Conservation (phyloP, 1,140 invertebrate species). For the Lutraria rhynchaena region DNA sequence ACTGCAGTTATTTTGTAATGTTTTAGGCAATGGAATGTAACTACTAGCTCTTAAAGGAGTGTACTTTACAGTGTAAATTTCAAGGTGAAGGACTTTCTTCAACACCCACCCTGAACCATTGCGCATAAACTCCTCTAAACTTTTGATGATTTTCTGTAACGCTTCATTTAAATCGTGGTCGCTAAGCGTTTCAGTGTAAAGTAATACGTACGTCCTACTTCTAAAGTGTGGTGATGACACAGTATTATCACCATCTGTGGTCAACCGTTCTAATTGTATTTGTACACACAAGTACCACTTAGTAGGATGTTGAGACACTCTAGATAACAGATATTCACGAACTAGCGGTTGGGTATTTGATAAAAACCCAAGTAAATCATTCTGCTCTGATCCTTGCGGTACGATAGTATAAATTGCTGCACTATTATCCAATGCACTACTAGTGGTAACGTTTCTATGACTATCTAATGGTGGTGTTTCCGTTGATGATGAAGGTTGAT, state of each 20-base stretch:
- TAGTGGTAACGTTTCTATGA: too few relatives aligned
- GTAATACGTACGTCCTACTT: slow-evolving; percentile 14
- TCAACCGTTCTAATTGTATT: slow-evolving; percentile 33
- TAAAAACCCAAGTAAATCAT: too few relatives aligned
- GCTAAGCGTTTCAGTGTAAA: slow-evolving; percentile 14
- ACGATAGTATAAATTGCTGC: too few relatives aligned
- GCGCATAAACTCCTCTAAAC: slow-evolving; percentile 30
- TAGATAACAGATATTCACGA: too few relatives aligned
- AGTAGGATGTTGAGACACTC: too few relatives aligned
- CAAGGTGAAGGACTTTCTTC: slow-evolving; percentile 21
- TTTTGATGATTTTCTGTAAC: too few relatives aligned
- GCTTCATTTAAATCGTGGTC: slow-evolving; percentile 42
- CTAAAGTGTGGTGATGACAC: slow-evolving; percentile 35
- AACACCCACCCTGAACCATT: slow-evolving; percentile 31
- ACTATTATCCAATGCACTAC: too few relatives aligned
- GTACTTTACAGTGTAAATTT: slow-evolving; percentile 34
- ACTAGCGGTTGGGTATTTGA: too few relatives aligned
- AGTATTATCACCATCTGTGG: slow-evolving; percentile 1
- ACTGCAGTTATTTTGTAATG: not conserved
- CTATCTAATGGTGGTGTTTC: too few relatives aligned
- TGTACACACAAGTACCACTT: slow-evolving; percentile 44
- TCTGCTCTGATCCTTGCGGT: too few relatives aligned
- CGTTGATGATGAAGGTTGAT: too few relatives aligned
- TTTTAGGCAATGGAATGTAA: slow-evolving; percentile 29
- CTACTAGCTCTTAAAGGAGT: slow-evolving; percentile 12